These are phyloP conservation scores for Salmo trutta DNA, from an alignment of 2,797 vertebrate species.

Conservation along the genomic window DNA sequence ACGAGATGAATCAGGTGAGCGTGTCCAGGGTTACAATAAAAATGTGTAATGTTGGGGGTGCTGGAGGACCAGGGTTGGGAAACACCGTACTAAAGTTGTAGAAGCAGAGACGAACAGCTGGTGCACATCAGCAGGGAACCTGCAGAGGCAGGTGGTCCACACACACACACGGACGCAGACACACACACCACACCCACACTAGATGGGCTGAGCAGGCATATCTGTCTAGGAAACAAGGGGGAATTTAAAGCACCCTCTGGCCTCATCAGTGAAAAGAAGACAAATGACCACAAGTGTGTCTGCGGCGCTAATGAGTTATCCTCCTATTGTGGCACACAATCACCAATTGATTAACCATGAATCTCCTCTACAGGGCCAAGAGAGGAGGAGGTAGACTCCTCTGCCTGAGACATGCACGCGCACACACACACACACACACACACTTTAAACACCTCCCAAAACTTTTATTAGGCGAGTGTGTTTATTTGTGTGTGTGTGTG, in stretches of 20 bases:
- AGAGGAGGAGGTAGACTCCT: conserved; percentile 38
- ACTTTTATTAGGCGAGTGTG: conserved; percentile 50
- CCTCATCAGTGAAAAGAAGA: conserved; percentile 72
- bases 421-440: neutral
- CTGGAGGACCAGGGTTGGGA: no score
- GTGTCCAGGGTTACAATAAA: no score
- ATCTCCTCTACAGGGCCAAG: conserved; percentile 44
- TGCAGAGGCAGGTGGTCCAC: conserved; percentile 48
- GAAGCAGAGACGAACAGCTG: conserved; percentile 61
- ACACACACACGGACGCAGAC: conserved; percentile 17
- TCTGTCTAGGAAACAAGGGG: conserved; percentile 56
- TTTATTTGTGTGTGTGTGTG: no score
- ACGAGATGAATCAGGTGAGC: no score
- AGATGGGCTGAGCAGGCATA: conserved; percentile 66
- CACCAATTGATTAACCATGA: conserved; percentile 69
- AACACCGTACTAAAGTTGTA: conserved; percentile 36
- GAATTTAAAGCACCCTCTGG: conserved; percentile 67
- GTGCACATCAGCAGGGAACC: conserved; percentile 60
- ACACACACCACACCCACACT: conserved; percentile 1
- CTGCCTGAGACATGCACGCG: conserved; percentile 43
- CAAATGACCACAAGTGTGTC: conserved; percentile 64
- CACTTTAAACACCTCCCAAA: conserved; percentile 53
- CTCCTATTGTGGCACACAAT: conserved; percentile 65
- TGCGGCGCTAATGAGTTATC: conserved; percentile 66
- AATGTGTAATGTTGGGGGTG: no score